Evolutionary conservation across 2,888 invertebrate genomes (phyloP), one percentile per base, ranked within the genome.

Genomic region (Lissonota sp.): DNA sequence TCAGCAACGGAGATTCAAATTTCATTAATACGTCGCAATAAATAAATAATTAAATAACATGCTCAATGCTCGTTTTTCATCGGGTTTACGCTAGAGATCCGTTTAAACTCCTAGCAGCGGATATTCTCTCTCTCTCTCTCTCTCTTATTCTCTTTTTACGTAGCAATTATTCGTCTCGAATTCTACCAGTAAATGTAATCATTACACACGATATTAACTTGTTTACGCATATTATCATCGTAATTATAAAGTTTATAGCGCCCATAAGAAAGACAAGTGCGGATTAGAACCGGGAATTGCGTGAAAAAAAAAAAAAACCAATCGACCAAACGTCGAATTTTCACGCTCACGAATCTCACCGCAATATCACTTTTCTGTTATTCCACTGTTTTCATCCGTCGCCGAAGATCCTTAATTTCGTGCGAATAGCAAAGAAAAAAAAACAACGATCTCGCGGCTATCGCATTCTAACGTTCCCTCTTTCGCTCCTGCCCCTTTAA

Each of bases 31-130:
- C 87, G 86, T 89, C 87, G 87, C 87, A 92, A 92, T 91, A 92
- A 92, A 92, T 92, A 92, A 92, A 92, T 92, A 91, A 91, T 91
- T 92, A 92, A 92, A 91, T 92, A 92, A 89, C 85, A 26, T 72
- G 51, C 46, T 39, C 62, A 16, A 40, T 73, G 37, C 42, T 46
- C 44, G n/a, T 44, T 58, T 37, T 51, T 63, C 70, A 67, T 85
- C 86, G 86, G 89, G 87, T 89, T 26, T 85, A 88, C 86, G 88
- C 87, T 87, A 87, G 87, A 90, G 88, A 89, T 90, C 88, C 85
- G 76, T 85, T 86, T 37, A 57, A 79, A 75, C 75, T 67, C 73
- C 85, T 86, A 88, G 85, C 85, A 84, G 85, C 85, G 80, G 84
- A 86, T 87, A 84, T 67, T 58, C 79, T 84, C 81, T 74, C 71